Conservation (phyloP, 2,888 invertebrate genomes). For the Asteroscopus sphinx region DNA sequence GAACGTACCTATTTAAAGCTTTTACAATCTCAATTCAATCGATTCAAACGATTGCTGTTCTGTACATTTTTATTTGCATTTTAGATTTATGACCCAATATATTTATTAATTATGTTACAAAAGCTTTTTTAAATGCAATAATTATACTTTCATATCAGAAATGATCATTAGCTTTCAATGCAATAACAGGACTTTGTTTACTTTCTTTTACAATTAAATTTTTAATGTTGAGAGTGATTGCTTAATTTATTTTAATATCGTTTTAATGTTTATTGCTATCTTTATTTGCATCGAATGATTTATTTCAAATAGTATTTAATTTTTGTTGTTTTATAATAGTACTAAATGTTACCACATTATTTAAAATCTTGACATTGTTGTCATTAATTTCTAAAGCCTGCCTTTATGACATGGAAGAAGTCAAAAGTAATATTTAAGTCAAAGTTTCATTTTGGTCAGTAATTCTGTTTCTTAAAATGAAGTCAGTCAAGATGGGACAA, state of each 20-base stretch:
- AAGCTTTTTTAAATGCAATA: constrained; percentile 8
- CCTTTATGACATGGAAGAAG: no score
- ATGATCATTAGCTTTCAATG: constrained; percentile 5
- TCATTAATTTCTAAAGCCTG: no score
- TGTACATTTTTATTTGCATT: constrained; percentile 9
- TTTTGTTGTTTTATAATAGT: no score
- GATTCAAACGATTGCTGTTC: constrained; percentile 10
- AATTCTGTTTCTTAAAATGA: no score
- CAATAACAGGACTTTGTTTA: constrained; percentile 14
- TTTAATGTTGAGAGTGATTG: constrained; percentile 9
- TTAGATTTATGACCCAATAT: constrained; percentile 26
- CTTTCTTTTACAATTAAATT: constrained; percentile 32
- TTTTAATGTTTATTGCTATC: not conserved
- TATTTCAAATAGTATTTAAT: no score
- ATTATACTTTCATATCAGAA: constrained; percentile 3
- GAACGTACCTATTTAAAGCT: not conserved
- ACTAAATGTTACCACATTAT: no score
- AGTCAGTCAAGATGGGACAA: no score
- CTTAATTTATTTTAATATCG: constrained; percentile 15
- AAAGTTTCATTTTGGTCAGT: no score
- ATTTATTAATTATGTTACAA: constrained; percentile 9
- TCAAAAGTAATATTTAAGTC: no score
- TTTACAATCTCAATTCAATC: constrained; percentile 24
- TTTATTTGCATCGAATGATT: no score
- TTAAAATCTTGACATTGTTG: no score